Evolutionary conservation across 2,113 vertebrate species (phyloP), one percentile per base, ranked within the genome.

Genomic region (Plectropomus leopardus): DNA sequence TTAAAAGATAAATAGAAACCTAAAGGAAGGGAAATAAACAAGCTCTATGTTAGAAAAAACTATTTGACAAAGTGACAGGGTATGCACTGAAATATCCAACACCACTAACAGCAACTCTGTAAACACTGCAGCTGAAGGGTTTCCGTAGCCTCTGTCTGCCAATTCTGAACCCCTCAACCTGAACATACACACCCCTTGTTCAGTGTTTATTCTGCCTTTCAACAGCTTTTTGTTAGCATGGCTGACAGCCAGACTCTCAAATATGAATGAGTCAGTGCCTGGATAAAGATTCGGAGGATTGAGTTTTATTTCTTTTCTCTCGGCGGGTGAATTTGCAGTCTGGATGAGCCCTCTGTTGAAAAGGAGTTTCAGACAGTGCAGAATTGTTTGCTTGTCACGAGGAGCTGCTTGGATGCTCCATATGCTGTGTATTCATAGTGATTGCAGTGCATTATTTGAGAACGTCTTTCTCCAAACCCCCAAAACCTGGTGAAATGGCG

Each of bases 211-310:
- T 82, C 60, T 80, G 77, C 67, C 45, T 90, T 84, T 86, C 61
- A 89, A 76, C 85, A 65, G 89, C 81, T 54, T 86, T 87, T 78
- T 90, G 86, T 88, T 60, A 74, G 84, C 65, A 28, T 66, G 72
- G 78, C 83, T 80, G 78, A 78, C 61, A 70, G 85, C 85, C 85
- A 90, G 72, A 21, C 75, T 72, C 72, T 84, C 79, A 84, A 83
- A 91, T 83, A 88, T 82, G 82, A 90, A 87, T 86, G 84, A 92
- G 75, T 86, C 82, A 72, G 83, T 64, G 77, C 36, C 80, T 83
- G 73, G 51, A 82, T 88, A 74, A 85, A 86, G 87, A 86, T 81
- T 88, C 9, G 36, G 58, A 67, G 83, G 57, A 64, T 76, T 87
- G 68, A 40, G 44, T 86, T 87, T 85, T 88, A 78, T 86, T 82